Percentiles rank a stretch among this genome's conserved stretches.
These are phyloP conservation scores for Caloenas nicobarica DNA, from an alignment of 2,113 vertebrate genomes.

Conservation along the genomic window DNA sequence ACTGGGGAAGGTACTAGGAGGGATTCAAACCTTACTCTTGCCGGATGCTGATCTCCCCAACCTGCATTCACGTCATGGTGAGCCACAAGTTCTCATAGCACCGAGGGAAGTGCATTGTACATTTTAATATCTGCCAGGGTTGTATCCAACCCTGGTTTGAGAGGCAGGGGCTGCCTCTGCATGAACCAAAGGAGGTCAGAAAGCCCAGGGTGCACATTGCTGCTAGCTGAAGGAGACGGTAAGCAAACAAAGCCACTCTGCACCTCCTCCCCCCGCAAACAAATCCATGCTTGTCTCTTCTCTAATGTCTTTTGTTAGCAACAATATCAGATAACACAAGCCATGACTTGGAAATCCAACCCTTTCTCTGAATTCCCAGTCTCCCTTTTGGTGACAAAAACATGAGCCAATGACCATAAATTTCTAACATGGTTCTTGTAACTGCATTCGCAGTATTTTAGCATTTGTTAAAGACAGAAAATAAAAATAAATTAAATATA, in stretches of 20 bases:
- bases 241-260: not conserved
- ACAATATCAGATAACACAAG: not conserved
- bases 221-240: not conserved
- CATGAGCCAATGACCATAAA: not conserved
- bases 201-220: rapidly evolving
- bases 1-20: not conserved
- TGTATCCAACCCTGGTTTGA: not conserved
- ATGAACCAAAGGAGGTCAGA: not conserved
- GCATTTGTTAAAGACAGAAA: not conserved
- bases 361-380: not conserved
- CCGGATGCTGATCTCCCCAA: not conserved
- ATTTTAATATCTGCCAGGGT: not conserved
- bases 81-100: not conserved
- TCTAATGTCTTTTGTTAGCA: not conserved
- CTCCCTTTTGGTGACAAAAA: not conserved
- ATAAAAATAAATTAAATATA: not conserved
- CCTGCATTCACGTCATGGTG: not conserved
- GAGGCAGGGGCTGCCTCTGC: rapidly evolving
- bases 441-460: not conserved
- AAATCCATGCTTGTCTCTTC: not conserved
- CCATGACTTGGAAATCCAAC: not conserved
- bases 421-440: not conserved
- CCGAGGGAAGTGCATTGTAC: not conserved
- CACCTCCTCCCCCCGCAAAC: rapidly evolving
- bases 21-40: not conserved